Evolutionary conservation across 2,888 invertebrate genomes (phyloP).

Genomic region (Pantelozetes paolii): DNA sequence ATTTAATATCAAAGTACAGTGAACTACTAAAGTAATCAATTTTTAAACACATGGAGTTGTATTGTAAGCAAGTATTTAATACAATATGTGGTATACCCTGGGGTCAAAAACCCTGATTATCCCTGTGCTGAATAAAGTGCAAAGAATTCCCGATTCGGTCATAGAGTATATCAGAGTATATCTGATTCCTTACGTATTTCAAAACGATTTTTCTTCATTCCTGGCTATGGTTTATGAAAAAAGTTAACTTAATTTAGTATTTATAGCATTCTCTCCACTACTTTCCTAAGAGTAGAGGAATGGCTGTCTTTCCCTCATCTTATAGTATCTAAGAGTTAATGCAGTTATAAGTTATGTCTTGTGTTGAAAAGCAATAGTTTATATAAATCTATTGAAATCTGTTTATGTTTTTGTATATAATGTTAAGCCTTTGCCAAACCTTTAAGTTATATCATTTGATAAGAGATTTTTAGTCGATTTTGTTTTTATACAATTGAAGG

Average conservation of each 20-base stretch:
- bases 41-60: too few relatives aligned
- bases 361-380: background rate
- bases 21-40: too few relatives aligned
- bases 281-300: background rate
- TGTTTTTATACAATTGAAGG: too few relatives aligned
- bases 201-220: background rate
- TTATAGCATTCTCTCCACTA: background rate
- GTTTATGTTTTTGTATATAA: background rate
- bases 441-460: too few relatives aligned
- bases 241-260: background rate
- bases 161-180: background rate
- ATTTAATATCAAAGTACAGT: too few relatives aligned
- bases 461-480: too few relatives aligned
- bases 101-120: too few relatives aligned
- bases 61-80: too few relatives aligned
- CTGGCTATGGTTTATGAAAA: background rate
- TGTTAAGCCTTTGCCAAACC: too few relatives aligned
- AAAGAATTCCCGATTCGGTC: background rate
- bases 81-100: too few relatives aligned
- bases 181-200: background rate
- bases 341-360: background rate
- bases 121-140: too few relatives aligned
- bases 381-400: background rate
- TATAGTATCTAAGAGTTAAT: background rate
- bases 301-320: background rate